Percentiles rank a stretch among this genome's conserved stretches.
Conservation (phyloP, 2,888 invertebrate species). For the Xanthorhoe spadicearia region DNA sequence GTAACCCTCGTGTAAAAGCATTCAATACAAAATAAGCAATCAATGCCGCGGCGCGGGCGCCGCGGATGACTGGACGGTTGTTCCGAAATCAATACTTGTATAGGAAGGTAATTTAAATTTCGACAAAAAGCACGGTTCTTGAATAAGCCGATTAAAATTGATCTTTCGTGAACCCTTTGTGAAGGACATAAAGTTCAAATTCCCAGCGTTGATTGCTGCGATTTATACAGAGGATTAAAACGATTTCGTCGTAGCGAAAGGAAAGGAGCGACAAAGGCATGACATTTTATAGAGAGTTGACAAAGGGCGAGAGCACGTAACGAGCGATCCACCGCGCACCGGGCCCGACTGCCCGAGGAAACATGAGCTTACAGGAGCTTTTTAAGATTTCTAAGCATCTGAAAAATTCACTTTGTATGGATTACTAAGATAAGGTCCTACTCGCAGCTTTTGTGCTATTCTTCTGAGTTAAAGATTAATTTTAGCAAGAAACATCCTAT, state of each 20-base stretch:
- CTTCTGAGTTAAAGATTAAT: background rate
- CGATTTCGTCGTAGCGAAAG: slow-evolving; percentile 29
- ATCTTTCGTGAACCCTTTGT: slow-evolving; percentile 9
- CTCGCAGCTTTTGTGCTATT: background rate
- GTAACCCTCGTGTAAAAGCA: slow-evolving; percentile 12
- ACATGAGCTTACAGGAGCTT: background rate
- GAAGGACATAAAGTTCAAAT: slow-evolving; percentile 17
- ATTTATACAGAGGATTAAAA: slow-evolving; percentile 36
- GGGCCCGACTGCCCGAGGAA: too few species aligned
- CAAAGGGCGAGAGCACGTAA: slow-evolving; percentile 48
- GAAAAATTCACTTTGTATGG: background rate
- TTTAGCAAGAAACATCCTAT: background rate
- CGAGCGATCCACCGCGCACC: slow-evolving; percentile 4
- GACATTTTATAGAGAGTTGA: slow-evolving; percentile 44
- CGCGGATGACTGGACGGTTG: background rate
- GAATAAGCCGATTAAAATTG: slow-evolving; percentile 24
- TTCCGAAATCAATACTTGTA: slow-evolving; percentile 15
- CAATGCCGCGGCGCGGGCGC: slow-evolving; percentile 2
- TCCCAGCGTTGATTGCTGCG: slow-evolving; percentile 10
- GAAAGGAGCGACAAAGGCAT: slow-evolving; percentile 42
- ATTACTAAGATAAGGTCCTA: background rate
- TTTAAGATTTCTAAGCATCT: background rate
- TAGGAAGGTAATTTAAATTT: slow-evolving; percentile 24
- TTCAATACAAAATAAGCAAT: slow-evolving; percentile 20
- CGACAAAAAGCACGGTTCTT: slow-evolving; percentile 20